Evolutionary conservation across 1,140 invertebrate species (phyloP), one percentile per base, ranked within the genome.

Genomic region (Procambarus clarkii): DNA sequence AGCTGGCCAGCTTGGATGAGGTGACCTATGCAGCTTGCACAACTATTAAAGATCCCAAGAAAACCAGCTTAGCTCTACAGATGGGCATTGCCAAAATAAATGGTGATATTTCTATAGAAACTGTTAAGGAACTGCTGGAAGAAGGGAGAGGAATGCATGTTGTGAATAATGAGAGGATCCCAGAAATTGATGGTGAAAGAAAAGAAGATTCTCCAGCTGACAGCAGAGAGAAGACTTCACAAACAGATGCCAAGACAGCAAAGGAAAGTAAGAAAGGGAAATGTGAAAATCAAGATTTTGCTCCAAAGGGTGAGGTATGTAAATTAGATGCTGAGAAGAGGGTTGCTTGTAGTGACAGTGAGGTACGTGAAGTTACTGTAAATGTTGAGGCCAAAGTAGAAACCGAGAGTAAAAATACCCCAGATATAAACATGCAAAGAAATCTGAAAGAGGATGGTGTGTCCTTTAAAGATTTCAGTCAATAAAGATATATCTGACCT

Each of bases 1-100:
- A 90, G 24, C 71, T 90, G 24, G 88, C 88, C 71, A 84, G 80
- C 79, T 48, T 90, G n/a, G 88, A 90, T 64, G 88, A 90, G 44
- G 81, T 90, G 44, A 90, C 69, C 15, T 90, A 90, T 45, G 79
- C 88, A 21, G 88, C 88, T 64, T 90, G 88, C 45, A 90, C 88
- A 18, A 90, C 88, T 21, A 44, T 90, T 3, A 90, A 90, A 44
- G 80, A 83, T 74, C 88, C 88, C 7, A 82, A 84, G 18, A 83
- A 78, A 60, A 64, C 77, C 9, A 44, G 77, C 34, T 54, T 80
- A 24, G 78, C 86, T 11, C 44, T 88, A 64, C 86, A 88, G 34
- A 60, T 54, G 54, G 78, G 77, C 45, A 54, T 80, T 50, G 86
- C 86, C 8, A 60, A 64, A 74, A 45, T 80, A 50, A 88, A 88